Evolutionary conservation across 2,888 invertebrate species (phyloP), one percentile per base, ranked within the genome.

Genomic region (Tholera decimalis): DNA sequence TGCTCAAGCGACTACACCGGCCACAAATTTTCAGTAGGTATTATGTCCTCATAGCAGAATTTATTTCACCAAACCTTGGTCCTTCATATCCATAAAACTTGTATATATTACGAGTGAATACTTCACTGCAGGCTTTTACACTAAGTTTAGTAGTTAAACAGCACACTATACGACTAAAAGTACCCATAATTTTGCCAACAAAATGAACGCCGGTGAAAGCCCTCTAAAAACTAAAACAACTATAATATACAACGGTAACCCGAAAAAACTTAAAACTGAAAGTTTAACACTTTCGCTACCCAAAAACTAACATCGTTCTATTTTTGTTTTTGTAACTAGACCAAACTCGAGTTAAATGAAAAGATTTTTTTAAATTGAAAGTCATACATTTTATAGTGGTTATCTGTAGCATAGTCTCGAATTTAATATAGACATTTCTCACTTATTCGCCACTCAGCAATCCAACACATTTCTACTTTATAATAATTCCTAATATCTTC

Each of bases 111-210:
- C 47, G 46, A 35, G 53, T 63, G 54, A 53, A 50, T 70, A 70
- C 44, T 53, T 47, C 56, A 44, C 49, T 5, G 71, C n/a, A n/a
- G n/a, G n/a, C 58, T 73, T 56, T 73, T 55, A 79, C 44, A 63
- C 78, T 59, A 77, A 79, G 70, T 77, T 80, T 53, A 7, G 65
- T 60, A 66, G 65, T 77, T 68, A 68, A 28, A 60, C 41, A 59
- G 47, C 37, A 11, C 49, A 63, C 65, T 60, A 58, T 69, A 77
- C 56, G 49, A 58, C 69, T 65, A 55, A 55, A 64, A 73, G 64
- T 73, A 62, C 64, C 54, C 73, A 80, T 80, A 73, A 80, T 69
- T 79, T 70, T 64, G 41, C 33, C 35, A 63, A 61, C 60, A 68
- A 62, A 77, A 59, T 69, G 63, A 49, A 56, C 59, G 41, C 46